These are phyloP conservation scores for Eristalinus aeneus DNA, from an alignment of 2,888 invertebrate genomes.

Conservation along the genomic window DNA sequence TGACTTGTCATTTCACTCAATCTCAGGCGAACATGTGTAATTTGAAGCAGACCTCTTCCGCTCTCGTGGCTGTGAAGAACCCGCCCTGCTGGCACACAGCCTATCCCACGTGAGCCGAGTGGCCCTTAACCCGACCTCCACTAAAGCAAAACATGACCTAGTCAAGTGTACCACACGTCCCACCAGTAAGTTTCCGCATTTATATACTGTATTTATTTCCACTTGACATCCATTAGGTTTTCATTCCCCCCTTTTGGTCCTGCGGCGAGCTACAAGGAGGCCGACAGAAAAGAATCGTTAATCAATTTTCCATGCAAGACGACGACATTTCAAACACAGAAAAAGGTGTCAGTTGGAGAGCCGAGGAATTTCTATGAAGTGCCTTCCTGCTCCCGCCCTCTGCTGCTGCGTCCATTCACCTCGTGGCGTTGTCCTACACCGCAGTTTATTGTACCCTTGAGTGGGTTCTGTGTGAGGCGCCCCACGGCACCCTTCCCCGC, in stretches of 20 bases:
- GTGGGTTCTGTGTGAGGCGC: slow-evolving; percentile 22
- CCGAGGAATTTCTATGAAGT: not conserved
- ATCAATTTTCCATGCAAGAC: slow-evolving; percentile 37
- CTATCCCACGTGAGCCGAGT: not conserved
- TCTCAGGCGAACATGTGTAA: not conserved
- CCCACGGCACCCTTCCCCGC: not conserved
- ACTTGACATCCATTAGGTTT: slow-evolving; percentile 65
- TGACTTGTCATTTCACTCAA: not conserved
- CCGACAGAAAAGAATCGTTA: slow-evolving; percentile 27
- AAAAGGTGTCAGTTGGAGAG: slow-evolving; percentile 38
- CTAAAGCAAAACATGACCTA: slow-evolving; percentile 59
- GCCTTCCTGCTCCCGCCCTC: not conserved
- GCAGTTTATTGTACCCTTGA: slow-evolving; percentile 53
- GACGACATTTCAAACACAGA: slow-evolving; percentile 16
- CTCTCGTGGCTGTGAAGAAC: not conserved
- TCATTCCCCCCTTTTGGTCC: slow-evolving; percentile 25
- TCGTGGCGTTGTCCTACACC: slow-evolving; percentile 7
- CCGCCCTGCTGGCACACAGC: not conserved
- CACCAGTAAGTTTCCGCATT: slow-evolving; percentile 65
- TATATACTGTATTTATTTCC: slow-evolving; percentile 56
- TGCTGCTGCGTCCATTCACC: slow-evolving; percentile 58
- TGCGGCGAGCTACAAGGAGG: not conserved
- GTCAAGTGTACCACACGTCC: slow-evolving; percentile 39
- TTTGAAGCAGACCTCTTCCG: not conserved
- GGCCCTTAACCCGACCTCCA: slow-evolving; percentile 23